These are phyloP conservation scores for Glossophaga mutica DNA, from an alignment of 2,797 vertebrate species.

Conservation along the genomic window DNA sequence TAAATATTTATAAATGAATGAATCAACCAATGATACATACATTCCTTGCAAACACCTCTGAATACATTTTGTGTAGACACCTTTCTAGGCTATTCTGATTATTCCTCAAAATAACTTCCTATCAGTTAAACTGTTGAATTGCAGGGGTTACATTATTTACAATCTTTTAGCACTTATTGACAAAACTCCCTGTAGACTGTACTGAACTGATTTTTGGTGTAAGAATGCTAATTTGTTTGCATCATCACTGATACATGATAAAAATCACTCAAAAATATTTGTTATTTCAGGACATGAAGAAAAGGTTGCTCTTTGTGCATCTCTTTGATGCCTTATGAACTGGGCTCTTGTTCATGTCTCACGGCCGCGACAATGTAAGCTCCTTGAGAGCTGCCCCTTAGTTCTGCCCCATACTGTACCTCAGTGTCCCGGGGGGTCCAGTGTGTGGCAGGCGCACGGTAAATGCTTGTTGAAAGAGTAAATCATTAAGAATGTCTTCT, in stretches of 20 bases:
- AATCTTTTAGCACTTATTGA: neutral
- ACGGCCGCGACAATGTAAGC: neutral
- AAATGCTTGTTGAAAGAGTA: neutral
- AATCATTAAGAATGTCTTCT: neutral
- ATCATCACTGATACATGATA: neutral
- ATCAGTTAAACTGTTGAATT: neutral
- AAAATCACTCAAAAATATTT: slow-evolving; percentile 52
- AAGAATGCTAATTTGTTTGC: neutral
- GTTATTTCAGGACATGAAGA: neutral
- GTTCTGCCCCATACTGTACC: neutral
- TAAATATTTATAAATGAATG: neutral
- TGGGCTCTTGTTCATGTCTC: neutral
- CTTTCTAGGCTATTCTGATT: slow-evolving; percentile 1
- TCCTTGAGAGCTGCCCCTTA: neutral
- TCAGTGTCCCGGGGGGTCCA: neutral
- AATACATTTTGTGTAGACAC: neutral
- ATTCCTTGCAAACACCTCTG: neutral
- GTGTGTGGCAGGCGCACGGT: fast-evolving
- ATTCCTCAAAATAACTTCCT: neutral
- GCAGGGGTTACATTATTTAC: neutral
- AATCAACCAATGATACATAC: neutral
- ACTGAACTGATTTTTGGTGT: neutral
- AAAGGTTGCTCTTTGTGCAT: neutral
- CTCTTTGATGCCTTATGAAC: neutral
- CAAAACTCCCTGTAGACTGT: neutral